Evolutionary conservation across 2,113 vertebrate genomes (phyloP).

Genomic region (Odocoileus hemionus): DNA sequence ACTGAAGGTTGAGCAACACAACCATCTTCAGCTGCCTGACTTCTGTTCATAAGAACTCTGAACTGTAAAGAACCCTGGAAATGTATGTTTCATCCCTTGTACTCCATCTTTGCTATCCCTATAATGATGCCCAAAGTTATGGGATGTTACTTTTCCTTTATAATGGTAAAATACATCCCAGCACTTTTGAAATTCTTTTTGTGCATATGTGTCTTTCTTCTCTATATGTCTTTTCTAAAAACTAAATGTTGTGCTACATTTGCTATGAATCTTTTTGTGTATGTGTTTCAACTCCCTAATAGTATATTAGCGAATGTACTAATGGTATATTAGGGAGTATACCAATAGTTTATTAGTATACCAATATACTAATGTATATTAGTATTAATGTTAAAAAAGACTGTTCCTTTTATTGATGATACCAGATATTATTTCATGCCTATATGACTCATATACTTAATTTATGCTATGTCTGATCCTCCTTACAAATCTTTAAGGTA

Average conservation of each 20-base stretch:
- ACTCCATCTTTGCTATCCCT: neutral
- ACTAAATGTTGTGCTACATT: neutral
- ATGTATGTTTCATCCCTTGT: neutral
- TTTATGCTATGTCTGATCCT: neutral
- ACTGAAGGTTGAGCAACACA: neutral
- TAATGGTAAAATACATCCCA: neutral
- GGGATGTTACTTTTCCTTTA: neutral
- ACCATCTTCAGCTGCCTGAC: neutral
- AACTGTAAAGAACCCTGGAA: too few relatives aligned
- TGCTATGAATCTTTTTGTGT: neutral
- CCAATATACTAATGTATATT: neutral
- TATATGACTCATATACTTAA: neutral
- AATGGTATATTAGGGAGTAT: neutral
- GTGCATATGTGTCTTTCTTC: neutral
- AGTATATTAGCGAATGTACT: neutral
- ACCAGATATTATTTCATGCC: neutral
- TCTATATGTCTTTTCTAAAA: neutral
- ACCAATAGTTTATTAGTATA: neutral
- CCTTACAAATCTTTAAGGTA: neutral
- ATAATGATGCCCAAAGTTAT: neutral
- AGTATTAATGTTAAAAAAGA: neutral
- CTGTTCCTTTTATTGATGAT: neutral
- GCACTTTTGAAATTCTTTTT: neutral
- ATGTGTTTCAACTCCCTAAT: neutral
- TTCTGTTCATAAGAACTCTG: neutral